Evolutionary conservation across 1,140 invertebrate species (phyloP).

Genomic region (Drosophila lini): DNA sequence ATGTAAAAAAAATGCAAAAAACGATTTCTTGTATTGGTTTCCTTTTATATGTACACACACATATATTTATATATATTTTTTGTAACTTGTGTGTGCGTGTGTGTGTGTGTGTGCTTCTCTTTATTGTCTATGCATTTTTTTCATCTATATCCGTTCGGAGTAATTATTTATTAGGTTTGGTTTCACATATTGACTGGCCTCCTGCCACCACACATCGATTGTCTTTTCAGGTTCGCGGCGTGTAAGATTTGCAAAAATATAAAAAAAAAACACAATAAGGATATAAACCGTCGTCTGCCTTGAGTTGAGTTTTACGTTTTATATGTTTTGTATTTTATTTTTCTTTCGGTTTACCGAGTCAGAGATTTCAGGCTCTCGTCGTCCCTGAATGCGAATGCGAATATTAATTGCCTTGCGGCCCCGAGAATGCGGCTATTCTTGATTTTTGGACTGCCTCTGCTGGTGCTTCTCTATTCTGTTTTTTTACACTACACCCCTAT

Average conservation of each 20-base stretch:
- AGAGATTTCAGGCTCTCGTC: slow-evolving; percentile 4
- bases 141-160: slow-evolving; percentile 20
- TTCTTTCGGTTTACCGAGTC: slow-evolving; percentile 11
- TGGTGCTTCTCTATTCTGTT: slow-evolving; percentile 49
- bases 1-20: slow-evolving; percentile 69
- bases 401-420: slow-evolving; percentile 28
- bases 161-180: slow-evolving; percentile 47
- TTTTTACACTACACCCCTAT: slow-evolving; percentile 34
- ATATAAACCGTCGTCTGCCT: slow-evolving; percentile 5
- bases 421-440: slow-evolving; percentile 27
- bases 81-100: neutral
- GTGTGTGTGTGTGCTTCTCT: slow-evolving; percentile 8
- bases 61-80: slow-evolving; percentile 4
- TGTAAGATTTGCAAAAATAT: neutral
- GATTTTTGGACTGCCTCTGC: slow-evolving; percentile 23
- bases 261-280: too few species aligned
- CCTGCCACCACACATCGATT: slow-evolving; percentile 18
- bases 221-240: slow-evolving; percentile 27
- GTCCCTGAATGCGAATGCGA: slow-evolving; percentile 21
- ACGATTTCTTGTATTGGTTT: slow-evolving; percentile 29
- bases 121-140: slow-evolving; percentile 32
- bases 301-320: neutral
- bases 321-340: neutral
- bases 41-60: slow-evolving; percentile 1
- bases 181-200: slow-evolving; percentile 37